Percentiles rank a stretch among this genome's conserved stretches.
phyloP scores from a whole-genome alignment of 2,888 invertebrate genomes.

The Leptinotarsa peninsularis region DNA sequence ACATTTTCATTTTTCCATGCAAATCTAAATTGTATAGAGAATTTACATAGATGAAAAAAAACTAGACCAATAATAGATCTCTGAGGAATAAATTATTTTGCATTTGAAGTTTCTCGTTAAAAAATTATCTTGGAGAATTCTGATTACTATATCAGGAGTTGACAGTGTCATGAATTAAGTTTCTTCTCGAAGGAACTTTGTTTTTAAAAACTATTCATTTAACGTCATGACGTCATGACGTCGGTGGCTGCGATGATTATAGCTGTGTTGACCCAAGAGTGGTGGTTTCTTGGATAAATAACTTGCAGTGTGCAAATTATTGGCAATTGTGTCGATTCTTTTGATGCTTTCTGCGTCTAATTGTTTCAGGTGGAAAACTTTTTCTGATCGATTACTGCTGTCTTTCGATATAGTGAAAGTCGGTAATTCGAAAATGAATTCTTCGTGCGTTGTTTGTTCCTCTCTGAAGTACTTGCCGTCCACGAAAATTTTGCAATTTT shows the following conservation, averaged over 20 bases:
- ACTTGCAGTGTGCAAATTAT: background rate
- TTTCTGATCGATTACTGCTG: background rate
- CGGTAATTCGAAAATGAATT: background rate
- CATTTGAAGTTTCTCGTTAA: too few relatives aligned
- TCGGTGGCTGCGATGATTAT: background rate
- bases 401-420: background rate
- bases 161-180: too few relatives aligned
- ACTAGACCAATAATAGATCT: too few relatives aligned
- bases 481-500: slow-evolving; percentile 2
- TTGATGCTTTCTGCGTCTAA: too few relatives aligned
- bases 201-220: too few relatives aligned
- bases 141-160: too few relatives aligned
- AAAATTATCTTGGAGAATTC: too few relatives aligned
- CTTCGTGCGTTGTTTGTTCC: background rate
- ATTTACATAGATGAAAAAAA: too few relatives aligned
- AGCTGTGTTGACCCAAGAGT: background rate
- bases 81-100: too few relatives aligned
- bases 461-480: background rate
- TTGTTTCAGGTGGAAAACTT: background rate
- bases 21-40: too few relatives aligned
- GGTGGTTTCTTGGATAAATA: slow-evolving; percentile 5
- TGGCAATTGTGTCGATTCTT: background rate
- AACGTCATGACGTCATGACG: background rate
- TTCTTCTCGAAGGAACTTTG: too few relatives aligned
- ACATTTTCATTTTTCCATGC: too few relatives aligned